Evolutionary conservation across 2,797 vertebrate species (phyloP), one percentile per base, ranked within the genome.

Genomic region (Benthosema pterotum): DNA sequence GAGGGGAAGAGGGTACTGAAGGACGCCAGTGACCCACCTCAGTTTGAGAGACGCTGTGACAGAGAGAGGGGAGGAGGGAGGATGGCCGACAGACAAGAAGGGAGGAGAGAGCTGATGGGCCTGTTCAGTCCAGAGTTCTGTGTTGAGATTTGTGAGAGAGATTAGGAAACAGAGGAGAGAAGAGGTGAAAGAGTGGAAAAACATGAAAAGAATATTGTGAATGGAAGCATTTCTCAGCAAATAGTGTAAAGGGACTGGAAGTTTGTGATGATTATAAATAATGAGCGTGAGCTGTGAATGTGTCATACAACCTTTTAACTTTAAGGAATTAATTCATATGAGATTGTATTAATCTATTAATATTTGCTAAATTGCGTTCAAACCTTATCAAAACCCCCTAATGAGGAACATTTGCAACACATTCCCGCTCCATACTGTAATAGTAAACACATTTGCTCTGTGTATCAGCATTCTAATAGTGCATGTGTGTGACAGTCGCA

Each of bases 31-130:
- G 82, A 88, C 89, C 91, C 88, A 88, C 90, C 84, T 87, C 87
- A 84, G 74, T 91, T 85, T 93, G 87, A 90, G 91, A 89, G 82
- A 57, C 80, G 79, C 92, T 83, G 89, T 84, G 84, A 91, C 84
- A 67, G 85, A 57, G 72, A 88, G 80, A 83, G 85, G 81, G 63
- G 62, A 48, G 83, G 85, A 81, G 90, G 83, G 72, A 86, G 89
- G 91, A 80, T 89, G 87, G 80, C 74, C 83, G 87, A 87, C 85
- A 85, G 82, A 68, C 69, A 63, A 75, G 69, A 61, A 81, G 53
- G 74, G 78, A 81, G 70, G 64, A 28, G 60, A 65, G 66, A 60
- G 53, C 65, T 66, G 77, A 85, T 87, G 82, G 61, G 81, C 63
- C 74, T 68, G 53, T 63, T 75, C 14, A 46, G 58, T 53, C 22